Base-by-base conservation (phyloP, 1,140 invertebrate genomes). In the Phthorimaea operculella region DNA sequence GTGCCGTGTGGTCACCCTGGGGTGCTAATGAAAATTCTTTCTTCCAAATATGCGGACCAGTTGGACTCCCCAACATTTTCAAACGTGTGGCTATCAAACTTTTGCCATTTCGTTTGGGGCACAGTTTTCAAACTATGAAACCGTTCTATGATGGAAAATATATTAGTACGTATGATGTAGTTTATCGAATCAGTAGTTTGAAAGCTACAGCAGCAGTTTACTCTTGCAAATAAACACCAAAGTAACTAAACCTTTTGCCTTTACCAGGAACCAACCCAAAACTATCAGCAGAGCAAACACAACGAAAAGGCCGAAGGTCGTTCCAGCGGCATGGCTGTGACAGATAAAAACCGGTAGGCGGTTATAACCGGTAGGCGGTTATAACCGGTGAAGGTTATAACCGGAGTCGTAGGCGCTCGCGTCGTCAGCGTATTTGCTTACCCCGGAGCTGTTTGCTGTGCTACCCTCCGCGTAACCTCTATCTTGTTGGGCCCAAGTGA, bases 341-440 rank as follows among this genome's bases (percentile, higher is more conserved):
- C 79, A 82, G 79, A 82, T 71, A 79, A 80, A 80, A 81, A 70
- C 69, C 66, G 68, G 59, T 48, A 54, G 62, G n/a, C n/a, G n/a
- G n/a, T n/a, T n/a, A n/a, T n/a, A n/a, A n/a, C n/a, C n/a, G n/a
- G n/a, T n/a, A 58, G 62, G 67, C 69, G 66, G 66, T 63, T 69
- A 66, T 64, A 64, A 62, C 57, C 63, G 61, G 70, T 28, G 21
- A 28, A 28, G 21, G 21, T 59, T 15, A 14, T 42, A 42, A 42
- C 68, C 74, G 74, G 76, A 76, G 70, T 71, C 68, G 65, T 68
- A 64, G 21, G 21, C 21, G 21, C 21, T 28, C 21, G 66, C 80
- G 77, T 74, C 72, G 73, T 83, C 80, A 83, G 76, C 77, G 68
- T 83, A 80, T 82, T 82, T 80, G 66, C 79, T 70, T 71, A 74